phyloP scores from a whole-genome alignment of 64 coral and sea anemone species.

The Hydrozoanthus tunicans region DNA sequence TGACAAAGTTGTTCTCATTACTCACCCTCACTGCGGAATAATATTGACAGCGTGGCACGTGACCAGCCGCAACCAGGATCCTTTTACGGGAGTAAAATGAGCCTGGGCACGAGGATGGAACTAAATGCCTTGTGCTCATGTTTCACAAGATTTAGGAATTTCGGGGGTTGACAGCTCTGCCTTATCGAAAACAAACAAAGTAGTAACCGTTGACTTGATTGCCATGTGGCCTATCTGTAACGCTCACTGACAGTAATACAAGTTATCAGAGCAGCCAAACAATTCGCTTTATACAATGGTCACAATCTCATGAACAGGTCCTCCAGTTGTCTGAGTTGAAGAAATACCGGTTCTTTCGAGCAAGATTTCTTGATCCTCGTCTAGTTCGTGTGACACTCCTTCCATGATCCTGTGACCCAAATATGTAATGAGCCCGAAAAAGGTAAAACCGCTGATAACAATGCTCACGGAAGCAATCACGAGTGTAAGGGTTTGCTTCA shows the following conservation, averaged over 20 bases:
- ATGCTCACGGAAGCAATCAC: constrained; percentile 54
- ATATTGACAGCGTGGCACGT: too few relatives aligned
- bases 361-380: neutral
- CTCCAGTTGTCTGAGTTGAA: neutral
- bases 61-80: too few relatives aligned
- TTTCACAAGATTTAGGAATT: too few relatives aligned
- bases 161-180: too few relatives aligned
- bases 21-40: too few relatives aligned
- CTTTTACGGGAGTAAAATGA: too few relatives aligned
- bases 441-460: constrained; percentile 62
- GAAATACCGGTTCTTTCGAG: neutral
- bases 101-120: too few relatives aligned
- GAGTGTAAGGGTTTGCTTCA: constrained; percentile 32
- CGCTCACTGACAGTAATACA: neutral
- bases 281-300: neutral
- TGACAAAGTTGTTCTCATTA: too few relatives aligned
- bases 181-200: too few relatives aligned
- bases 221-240: neutral
- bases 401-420: constrained; percentile 57
- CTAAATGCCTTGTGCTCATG: too few relatives aligned
- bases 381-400: constrained; percentile 14
- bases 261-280: neutral
- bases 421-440: constrained; percentile 58
- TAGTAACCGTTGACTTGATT: too few relatives aligned
- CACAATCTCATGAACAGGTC: neutral